These are phyloP conservation scores for Orthonevra nobilis DNA, from an alignment of 2,888 invertebrate species.

Conservation along the genomic window DNA sequence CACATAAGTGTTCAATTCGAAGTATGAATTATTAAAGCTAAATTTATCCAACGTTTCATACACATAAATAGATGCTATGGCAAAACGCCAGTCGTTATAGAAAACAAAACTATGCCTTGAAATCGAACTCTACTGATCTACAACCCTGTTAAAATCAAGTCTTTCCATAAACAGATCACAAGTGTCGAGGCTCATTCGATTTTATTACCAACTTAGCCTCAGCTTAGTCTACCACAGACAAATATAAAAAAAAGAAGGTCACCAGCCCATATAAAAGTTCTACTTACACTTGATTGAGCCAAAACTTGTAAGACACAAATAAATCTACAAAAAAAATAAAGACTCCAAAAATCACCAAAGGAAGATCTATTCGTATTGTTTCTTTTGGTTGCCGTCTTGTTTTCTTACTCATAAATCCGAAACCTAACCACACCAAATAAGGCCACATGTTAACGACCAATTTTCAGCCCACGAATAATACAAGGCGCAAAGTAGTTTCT, in stretches of 20 bases:
- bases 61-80: too few relatives aligned
- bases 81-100: too few relatives aligned
- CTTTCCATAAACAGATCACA: conserved; percentile 44
- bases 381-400: too few relatives aligned
- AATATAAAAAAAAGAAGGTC: conserved; percentile 26
- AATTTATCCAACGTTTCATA: too few relatives aligned
- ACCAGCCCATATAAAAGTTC: conserved; percentile 10
- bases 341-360: neutral
- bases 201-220: conserved; percentile 23
- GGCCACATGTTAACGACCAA: conserved; percentile 57
- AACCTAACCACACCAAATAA: conserved; percentile 49
- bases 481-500: conserved; percentile 41
- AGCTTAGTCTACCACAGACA: conserved; percentile 8
- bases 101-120: conserved; percentile 4
- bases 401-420: conserved; percentile 6
- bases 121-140: neutral
- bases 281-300: conserved; percentile 19
- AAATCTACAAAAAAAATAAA: conserved; percentile 8
- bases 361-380: conserved; percentile 39
- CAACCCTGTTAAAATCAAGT: conserved; percentile 11
- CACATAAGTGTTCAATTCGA: too few relatives aligned
- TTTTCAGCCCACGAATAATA: conserved; percentile 58
- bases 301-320: conserved; percentile 9
- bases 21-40: too few relatives aligned
- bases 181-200: conserved; percentile 28